These are phyloP conservation scores for Archaeoteleia sp. DNA, from an alignment of 2,888 invertebrate species.

Conservation along the genomic window DNA sequence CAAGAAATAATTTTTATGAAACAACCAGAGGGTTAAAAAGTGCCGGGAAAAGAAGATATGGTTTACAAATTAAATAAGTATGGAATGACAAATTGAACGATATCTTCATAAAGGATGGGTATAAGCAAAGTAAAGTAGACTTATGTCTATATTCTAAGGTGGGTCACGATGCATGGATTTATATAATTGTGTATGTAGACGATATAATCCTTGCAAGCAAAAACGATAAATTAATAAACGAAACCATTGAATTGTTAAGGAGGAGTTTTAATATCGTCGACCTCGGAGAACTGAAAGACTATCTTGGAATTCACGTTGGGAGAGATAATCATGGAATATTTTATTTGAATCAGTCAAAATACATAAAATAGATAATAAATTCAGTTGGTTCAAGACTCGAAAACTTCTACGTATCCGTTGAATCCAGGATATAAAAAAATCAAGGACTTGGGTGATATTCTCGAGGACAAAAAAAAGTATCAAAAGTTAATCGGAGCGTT, in stretches of 20 bases:
- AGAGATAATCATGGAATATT: conserved; percentile 31
- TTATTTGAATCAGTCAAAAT: conserved; percentile 36
- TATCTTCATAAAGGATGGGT: conserved; percentile 49
- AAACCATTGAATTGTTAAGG: conserved; percentile 5
- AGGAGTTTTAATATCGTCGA: conserved; percentile 23
- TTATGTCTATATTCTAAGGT: conserved; percentile 4
- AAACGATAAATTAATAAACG: conserved; percentile 9
- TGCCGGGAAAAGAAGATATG: conserved; percentile 46
- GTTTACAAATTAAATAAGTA: conserved; percentile 64
- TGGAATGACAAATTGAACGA: conserved; percentile 63
- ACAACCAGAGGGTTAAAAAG: conserved; percentile 59
- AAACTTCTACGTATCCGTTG: conserved; percentile 34
- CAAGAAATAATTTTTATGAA: conserved; percentile 53
- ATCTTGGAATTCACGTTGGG: conserved; percentile 30
- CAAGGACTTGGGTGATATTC: conserved; percentile 13
- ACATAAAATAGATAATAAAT: conserved; percentile 40
- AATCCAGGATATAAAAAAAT: conserved; percentile 5
- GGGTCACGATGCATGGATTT: neutral
- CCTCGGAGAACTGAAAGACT: conserved; percentile 35
- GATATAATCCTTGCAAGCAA: conserved; percentile 38
- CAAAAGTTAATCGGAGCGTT: conserved; percentile 40
- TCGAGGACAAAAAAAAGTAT: conserved; percentile 32
- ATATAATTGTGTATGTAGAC: conserved; percentile 36
- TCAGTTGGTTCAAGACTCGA: conserved; percentile 40
- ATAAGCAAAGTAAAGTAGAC: conserved; percentile 25